A percentile compares a stretch with the other conserved stretches of the same genome.
phyloP scores from a whole-genome alignment of 2,113 vertebrate genomes.

The Pygoscelis antarcticus region DNA sequence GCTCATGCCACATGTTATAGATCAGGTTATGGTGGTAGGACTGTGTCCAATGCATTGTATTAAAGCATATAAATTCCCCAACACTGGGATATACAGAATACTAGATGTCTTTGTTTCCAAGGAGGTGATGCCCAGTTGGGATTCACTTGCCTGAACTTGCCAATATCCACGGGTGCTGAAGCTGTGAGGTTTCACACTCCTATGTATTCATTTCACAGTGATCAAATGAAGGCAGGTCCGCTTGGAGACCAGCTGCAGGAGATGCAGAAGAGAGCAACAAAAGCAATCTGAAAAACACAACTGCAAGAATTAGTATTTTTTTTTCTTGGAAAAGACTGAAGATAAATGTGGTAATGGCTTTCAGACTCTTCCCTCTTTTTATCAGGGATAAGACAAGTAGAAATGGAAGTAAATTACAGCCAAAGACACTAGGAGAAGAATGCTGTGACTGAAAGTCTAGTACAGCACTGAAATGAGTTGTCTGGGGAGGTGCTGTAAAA shows the following conservation, averaged over 20 bases:
- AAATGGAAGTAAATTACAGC: background rate
- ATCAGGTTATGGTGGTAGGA: background rate
- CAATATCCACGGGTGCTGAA: background rate
- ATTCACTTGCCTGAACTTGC: background rate
- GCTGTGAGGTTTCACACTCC: background rate
- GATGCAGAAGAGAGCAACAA: background rate
- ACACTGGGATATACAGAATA: background rate
- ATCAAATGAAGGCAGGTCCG: background rate
- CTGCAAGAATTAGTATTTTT: background rate
- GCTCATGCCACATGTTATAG: accelerated
- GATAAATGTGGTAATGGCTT: background rate
- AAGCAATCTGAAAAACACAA: background rate
- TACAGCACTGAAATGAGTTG: background rate
- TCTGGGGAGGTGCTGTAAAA: background rate
- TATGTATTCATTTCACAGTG: background rate
- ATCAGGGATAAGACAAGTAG: background rate
- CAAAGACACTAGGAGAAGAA: background rate
- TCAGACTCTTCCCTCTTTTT: background rate
- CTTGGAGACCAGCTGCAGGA: background rate
- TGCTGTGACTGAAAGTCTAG: background rate
- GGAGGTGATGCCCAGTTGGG: background rate
- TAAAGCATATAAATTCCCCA: background rate
- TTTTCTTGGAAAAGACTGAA: background rate
- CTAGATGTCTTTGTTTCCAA: background rate
- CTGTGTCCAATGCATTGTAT: no score